Evolutionary conservation across 2,888 invertebrate species (phyloP), one percentile per base, ranked within the genome.

Genomic region (Aproaerema taeniolella): DNA sequence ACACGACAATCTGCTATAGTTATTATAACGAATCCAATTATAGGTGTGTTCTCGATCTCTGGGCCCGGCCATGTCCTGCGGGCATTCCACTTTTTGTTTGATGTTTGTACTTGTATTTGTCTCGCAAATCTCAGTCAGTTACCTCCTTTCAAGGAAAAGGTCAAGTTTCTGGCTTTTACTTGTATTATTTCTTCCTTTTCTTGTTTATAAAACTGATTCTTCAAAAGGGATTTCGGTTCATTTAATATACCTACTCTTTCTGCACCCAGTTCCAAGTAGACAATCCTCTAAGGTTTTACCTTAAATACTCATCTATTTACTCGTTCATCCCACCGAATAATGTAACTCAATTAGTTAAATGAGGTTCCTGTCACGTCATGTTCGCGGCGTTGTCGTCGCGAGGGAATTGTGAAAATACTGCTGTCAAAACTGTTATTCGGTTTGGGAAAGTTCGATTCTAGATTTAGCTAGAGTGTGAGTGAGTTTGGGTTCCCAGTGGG

Each of bases 1-100:
- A 76, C 67, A 67, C 66, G 72, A 72, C 72, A 73, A 74, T 79
- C 71, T 66, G 72, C 64, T 71, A 65, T 65, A 62, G 64, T 67
- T 63, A 67, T 67, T 59, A 62, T 67, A 67, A 68, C 64, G 61
- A 72, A 75, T 67, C 70, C 67, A 74, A 75, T 75, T 75, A 69
- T 61, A 60, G 53, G 49, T 55, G 47, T 39, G 38, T 39, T 41
- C 40, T 41, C 28, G 28, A n/a, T 44, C 40, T 53, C 42, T 43
- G 35, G 17, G n/a, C n/a, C n/a, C n/a, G n/a, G 24, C 28, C 42
- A 47, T 29, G 17, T 37, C 37, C 30, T 20, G 31, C 25, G 30
- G 38, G 40, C 48, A 15, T 13, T 28, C 24, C 41, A 26, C 20
- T 10, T 16, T 48, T 43, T 46, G 46, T 52, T 61, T 50, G 48